Evolutionary conservation across 2,888 invertebrate species (phyloP).

Genomic region (Anoplius nigerrimus): DNA sequence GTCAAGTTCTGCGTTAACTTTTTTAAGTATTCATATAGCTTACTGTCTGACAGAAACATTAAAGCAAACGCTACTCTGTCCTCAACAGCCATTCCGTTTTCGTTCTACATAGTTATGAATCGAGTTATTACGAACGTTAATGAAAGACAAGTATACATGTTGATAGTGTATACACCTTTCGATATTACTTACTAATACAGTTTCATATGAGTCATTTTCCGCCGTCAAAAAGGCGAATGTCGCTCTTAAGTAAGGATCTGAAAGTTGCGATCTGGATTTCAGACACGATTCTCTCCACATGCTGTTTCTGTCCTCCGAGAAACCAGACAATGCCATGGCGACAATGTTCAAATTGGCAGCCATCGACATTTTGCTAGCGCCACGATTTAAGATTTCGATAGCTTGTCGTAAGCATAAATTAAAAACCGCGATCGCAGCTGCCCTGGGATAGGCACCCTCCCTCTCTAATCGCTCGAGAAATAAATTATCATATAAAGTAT

Average conservation of each 20-base stretch:
- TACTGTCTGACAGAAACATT: slow-evolving; percentile 87
- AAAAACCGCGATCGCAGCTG: slow-evolving; percentile 94
- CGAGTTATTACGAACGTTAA: no score
- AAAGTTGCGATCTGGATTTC: slow-evolving; percentile 84
- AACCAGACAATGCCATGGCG: slow-evolving; percentile 91
- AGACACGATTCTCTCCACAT: slow-evolving; percentile 87
- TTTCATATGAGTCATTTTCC: slow-evolving; percentile 85
- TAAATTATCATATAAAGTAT: slow-evolving; percentile 75
- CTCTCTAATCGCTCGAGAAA: slow-evolving; percentile 84
- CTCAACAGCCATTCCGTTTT: slow-evolving; percentile 88
- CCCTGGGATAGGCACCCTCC: slow-evolving; percentile 85
- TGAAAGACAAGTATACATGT: background rate
- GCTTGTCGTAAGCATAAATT: slow-evolving; percentile 90
- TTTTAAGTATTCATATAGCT: slow-evolving; percentile 87
- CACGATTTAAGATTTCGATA: slow-evolving; percentile 89
- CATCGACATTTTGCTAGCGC: slow-evolving; percentile 76
- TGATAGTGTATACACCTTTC: slow-evolving; percentile 5
- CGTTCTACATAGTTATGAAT: slow-evolving; percentile 78
- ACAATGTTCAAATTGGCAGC: slow-evolving; percentile 78
- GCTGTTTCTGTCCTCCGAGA: slow-evolving; percentile 88
- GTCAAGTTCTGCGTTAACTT: slow-evolving; percentile 83
- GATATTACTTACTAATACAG: slow-evolving; percentile 81
- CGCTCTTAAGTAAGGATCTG: slow-evolving; percentile 93
- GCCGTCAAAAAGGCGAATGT: slow-evolving; percentile 93
- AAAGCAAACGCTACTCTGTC: slow-evolving; percentile 95